These are phyloP conservation scores for Battus philenor DNA, from an alignment of 1,140 invertebrate genomes.

Conservation along the genomic window DNA sequence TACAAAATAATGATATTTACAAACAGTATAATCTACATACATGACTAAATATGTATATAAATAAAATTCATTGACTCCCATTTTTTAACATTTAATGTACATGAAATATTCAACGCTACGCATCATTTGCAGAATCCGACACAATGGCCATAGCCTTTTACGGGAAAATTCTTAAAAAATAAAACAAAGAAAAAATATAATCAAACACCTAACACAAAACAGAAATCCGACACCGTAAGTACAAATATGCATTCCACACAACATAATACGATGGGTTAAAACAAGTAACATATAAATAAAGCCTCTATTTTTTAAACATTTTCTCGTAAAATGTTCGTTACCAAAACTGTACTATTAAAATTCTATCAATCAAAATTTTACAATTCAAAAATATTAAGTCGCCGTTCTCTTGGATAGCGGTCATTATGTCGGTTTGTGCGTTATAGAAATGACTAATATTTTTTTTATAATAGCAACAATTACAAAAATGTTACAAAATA, in stretches of 20 bases:
- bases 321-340: constrained; percentile 5
- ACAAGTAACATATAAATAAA: constrained; percentile 8
- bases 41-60: constrained; percentile 67
- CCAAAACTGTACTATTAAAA: neutral
- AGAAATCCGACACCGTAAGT: constrained; percentile 13
- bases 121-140: constrained; percentile 21
- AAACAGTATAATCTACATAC: constrained; percentile 66
- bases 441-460: constrained; percentile 45
- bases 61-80: constrained; percentile 68
- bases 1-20: constrained; percentile 73
- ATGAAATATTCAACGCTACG: constrained; percentile 39
- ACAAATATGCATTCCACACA: constrained; percentile 16
- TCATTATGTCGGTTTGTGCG: constrained; percentile 34
- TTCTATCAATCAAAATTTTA: too few species aligned
- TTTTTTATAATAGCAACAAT: constrained; percentile 33
- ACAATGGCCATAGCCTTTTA: constrained; percentile 24
- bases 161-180: neutral
- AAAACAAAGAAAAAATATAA: neutral
- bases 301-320: constrained; percentile 11
- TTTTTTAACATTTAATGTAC: constrained; percentile 54
- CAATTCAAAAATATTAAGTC: neutral
- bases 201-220: constrained; percentile 12
- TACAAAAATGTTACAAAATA: constrained; percentile 31
- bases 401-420: constrained; percentile 9
- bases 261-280: constrained; percentile 12